Conservation (phyloP, 2,113 vertebrate genomes). For the Ptyas mucosa region DNA sequence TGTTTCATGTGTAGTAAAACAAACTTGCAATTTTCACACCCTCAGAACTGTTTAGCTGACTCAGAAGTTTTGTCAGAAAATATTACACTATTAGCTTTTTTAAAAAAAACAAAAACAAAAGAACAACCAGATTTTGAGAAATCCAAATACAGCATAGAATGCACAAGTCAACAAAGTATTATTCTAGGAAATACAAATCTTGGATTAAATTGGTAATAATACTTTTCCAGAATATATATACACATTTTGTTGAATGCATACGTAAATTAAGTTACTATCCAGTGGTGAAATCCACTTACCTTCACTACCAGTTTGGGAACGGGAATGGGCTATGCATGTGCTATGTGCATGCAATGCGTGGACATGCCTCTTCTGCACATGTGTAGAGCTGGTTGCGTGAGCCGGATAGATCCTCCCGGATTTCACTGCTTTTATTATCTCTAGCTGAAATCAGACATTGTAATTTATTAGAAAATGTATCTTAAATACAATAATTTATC, state of each 20-base stretch:
- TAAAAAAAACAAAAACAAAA: neutral
- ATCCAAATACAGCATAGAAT: constrained; percentile 11
- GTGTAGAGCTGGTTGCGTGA: no score
- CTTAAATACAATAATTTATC: neutral
- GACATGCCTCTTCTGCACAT: no score
- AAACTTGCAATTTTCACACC: constrained; percentile 45
- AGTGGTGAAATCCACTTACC: no score
- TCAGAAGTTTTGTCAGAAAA: constrained; percentile 28
- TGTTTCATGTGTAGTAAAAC: constrained; percentile 44
- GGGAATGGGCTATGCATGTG: no score
- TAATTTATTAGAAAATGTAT: neutral
- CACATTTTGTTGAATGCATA: neutral
- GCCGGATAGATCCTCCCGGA: no score
- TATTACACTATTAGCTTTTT: constrained; percentile 1
- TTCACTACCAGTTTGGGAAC: no score
- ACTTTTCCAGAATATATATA: constrained; percentile 15
- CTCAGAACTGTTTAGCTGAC: constrained; percentile 46
- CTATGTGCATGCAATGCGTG: no score
- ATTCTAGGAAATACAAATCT: neutral
- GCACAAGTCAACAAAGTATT: neutral
- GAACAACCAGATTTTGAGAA: constrained; percentile 6
- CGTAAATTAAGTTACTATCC: neutral
- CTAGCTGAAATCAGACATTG: neutral
- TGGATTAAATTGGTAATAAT: constrained; percentile 4
- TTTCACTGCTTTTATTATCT: neutral